Percentiles rank a stretch among this genome's conserved stretches.
These are phyloP conservation scores for Carabus problematicus DNA, from an alignment of 2,888 invertebrate species.

Conservation along the genomic window DNA sequence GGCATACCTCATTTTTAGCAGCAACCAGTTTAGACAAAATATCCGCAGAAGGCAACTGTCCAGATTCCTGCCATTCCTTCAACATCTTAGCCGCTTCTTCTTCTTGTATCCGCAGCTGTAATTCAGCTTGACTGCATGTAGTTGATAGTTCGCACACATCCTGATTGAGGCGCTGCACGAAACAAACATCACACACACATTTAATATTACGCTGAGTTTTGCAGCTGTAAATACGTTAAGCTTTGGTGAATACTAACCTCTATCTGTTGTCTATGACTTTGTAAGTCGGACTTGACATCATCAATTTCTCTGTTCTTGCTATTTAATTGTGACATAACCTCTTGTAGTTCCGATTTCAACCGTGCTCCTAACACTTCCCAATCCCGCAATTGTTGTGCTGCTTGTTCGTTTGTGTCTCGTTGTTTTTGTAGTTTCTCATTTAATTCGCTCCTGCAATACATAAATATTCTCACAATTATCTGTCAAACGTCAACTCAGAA, in stretches of 20 bases:
- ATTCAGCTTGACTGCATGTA: slow-evolving; percentile 60
- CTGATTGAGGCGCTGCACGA: slow-evolving; percentile 63
- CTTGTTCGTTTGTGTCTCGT: slow-evolving; percentile 56
- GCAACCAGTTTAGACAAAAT: slow-evolving; percentile 55
- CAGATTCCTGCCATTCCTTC: slow-evolving; percentile 58
- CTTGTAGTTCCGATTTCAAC: slow-evolving; percentile 64
- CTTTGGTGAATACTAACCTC: slow-evolving; percentile 59
- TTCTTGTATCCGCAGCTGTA: slow-evolving; percentile 55
- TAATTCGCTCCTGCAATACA: slow-evolving; percentile 44
- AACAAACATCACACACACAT: background rate
- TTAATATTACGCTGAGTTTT: background rate
- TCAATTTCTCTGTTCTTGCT: slow-evolving; percentile 63
- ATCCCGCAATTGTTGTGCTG: slow-evolving; percentile 61
- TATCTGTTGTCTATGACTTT: slow-evolving; percentile 64
- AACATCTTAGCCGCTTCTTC: slow-evolving; percentile 57
- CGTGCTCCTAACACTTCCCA: slow-evolving; percentile 64
- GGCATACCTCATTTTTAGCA: slow-evolving; percentile 56
- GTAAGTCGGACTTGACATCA: slow-evolving; percentile 61
- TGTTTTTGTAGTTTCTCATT: slow-evolving; percentile 56
- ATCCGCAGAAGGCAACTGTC: slow-evolving; percentile 56
- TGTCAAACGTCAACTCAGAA: background rate
- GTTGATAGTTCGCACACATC: slow-evolving; percentile 67
- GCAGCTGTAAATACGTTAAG: no score
- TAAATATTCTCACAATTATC: background rate
- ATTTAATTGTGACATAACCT: slow-evolving; percentile 62